Conservation (phyloP, 37 sponge, comb jelly and placozoan genomes). For the Aplysina aerophoba region DNA sequence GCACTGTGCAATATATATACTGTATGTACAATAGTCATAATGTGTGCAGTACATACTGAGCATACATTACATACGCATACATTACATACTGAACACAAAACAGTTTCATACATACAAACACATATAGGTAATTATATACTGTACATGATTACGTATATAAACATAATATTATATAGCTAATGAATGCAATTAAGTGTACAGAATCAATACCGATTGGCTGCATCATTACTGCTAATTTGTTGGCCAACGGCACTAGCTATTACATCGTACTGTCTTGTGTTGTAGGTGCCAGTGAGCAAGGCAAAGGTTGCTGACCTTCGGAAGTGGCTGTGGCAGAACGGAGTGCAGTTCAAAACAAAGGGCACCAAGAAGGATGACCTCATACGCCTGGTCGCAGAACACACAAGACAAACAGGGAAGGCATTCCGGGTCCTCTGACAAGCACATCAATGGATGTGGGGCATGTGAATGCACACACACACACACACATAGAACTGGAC, state of each 20-base stretch:
- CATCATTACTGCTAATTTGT: too few relatives aligned
- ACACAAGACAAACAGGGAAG: conserved; percentile 51
- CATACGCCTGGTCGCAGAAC: conserved; percentile 39
- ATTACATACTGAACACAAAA: too few relatives aligned
- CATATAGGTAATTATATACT: not conserved
- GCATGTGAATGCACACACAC: not conserved
- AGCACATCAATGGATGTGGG: too few relatives aligned
- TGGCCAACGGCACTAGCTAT: too few relatives aligned
- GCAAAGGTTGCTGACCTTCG: conserved; percentile 56
- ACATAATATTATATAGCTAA: not conserved
- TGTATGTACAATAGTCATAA: too few relatives aligned
- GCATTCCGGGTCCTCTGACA: not conserved
- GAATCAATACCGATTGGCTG: too few relatives aligned
- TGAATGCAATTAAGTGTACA: too few relatives aligned
- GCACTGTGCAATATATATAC: too few relatives aligned
- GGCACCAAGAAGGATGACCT: conserved; percentile 72
- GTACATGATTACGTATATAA: not conserved
- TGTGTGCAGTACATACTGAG: too few relatives aligned
- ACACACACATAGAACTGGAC: not conserved
- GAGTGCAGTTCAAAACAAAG: conserved; percentile 54
- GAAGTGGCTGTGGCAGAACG: conserved; percentile 69
- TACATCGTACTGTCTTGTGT: too few relatives aligned
- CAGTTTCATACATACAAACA: not conserved
- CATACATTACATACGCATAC: too few relatives aligned
- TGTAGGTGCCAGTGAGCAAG: conserved; percentile 7